Evolutionary conservation across 2,113 vertebrate species (phyloP), one percentile per base, ranked within the genome.

Genomic region (Dipodomys ordii): DNA sequence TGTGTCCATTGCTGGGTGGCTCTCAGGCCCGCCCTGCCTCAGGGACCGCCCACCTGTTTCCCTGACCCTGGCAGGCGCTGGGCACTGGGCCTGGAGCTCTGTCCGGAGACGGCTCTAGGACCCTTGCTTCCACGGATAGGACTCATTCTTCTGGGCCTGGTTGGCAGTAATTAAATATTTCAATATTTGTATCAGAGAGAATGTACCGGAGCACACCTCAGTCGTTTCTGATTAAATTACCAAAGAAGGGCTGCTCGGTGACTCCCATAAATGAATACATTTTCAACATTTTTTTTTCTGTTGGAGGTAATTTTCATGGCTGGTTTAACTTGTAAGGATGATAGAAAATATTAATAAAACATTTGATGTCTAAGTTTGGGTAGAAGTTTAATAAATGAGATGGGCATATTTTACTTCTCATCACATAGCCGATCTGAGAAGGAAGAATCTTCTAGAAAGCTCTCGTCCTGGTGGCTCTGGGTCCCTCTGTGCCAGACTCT

Each of bases 261-360:
- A 19, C 65, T 22, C 90, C 94, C 1, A 1, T 30, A 68, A 85
- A 90, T 77, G 93, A 93, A 91, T 39, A 78, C 87, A 76, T 94
- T 93, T 84, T 62, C 95, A 49, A 30, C 49, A 44, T 32, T 86
- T 90, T 95, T 91, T 87, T 83, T 83, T 65, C 88, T 76, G 83
- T 86, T 93, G 95, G 53, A 83, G 95, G 95, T 95, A 93, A 95
- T 96, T 96, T 96, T 90, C 96, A 93, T 64, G 94, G 96, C 92
- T 97, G 90, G 85, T 95, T 96, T 95, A 95, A 92, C 94, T 86
- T 80, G 46, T 92, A 90, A 94, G 85, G 88, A 88, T 92, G 95
- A 95, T 94, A 86, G 95, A 93, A 97, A 95, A 93, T 92, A 96
- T 96, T 97, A 97, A 97, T 96, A 95, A 96, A 95, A 96, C 86